These are phyloP conservation scores for Cephalotes varians DNA, from an alignment of 2,888 invertebrate genomes.

Conservation along the genomic window DNA sequence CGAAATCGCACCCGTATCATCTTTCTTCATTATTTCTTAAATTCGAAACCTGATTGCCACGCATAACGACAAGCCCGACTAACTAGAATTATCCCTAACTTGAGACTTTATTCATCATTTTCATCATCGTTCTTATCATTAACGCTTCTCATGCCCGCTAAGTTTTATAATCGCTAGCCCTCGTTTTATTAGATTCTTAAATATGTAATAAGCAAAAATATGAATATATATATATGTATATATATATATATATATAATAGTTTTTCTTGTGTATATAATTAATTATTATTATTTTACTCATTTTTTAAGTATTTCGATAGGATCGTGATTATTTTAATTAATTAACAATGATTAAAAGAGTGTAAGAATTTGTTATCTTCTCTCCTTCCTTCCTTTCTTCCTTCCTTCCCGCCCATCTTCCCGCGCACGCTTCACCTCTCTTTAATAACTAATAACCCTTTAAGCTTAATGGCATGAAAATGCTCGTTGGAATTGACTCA, in stretches of 20 bases:
- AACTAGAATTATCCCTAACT: constrained; percentile 63
- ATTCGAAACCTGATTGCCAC: constrained; percentile 76
- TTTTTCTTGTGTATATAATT: constrained; percentile 78
- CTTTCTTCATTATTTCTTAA: constrained; percentile 61
- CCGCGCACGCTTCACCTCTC: constrained; percentile 15
- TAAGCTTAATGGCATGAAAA: constrained; percentile 85
- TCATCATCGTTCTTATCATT: constrained; percentile 60
- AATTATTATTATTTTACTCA: constrained; percentile 77
- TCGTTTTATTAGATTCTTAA: constrained; percentile 82
- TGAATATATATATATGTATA: constrained; percentile 85
- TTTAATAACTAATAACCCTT: constrained; percentile 82
- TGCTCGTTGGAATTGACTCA: constrained; percentile 86
- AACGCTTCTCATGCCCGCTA: constrained; percentile 70
- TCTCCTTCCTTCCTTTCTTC: constrained; percentile 48
- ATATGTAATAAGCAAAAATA: constrained; percentile 85
- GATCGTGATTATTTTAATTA: constrained; percentile 82
- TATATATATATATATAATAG: too few species aligned
- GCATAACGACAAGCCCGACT: constrained; percentile 71
- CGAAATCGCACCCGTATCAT: constrained; percentile 41
- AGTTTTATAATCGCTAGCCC: constrained; percentile 78
- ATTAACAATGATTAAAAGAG: constrained; percentile 85
- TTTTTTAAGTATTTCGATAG: constrained; percentile 81
- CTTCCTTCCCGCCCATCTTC: constrained; percentile 14
- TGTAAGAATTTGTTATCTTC: constrained; percentile 72
- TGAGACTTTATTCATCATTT: constrained; percentile 59